These are phyloP conservation scores for Pangasius djambal DNA, from an alignment of 2,797 vertebrate genomes.

Conservation along the genomic window DNA sequence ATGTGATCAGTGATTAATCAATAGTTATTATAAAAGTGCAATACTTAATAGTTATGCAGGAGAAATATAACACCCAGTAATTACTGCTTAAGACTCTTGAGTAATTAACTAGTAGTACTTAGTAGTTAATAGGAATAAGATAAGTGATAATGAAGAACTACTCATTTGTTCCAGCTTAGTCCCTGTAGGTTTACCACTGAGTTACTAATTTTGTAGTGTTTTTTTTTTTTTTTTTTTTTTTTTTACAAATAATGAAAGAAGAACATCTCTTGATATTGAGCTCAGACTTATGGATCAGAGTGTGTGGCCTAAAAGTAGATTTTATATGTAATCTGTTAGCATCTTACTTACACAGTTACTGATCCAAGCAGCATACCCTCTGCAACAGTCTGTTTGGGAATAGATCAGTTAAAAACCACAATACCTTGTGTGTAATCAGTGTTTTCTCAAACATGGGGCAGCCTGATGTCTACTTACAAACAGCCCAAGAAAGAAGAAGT, in stretches of 20 bases:
- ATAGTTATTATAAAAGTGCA: not conserved
- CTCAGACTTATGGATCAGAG: not conserved
- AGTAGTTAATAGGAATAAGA: not conserved
- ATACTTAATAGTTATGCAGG: not conserved
- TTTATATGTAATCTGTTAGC: not conserved
- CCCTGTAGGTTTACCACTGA: not conserved
- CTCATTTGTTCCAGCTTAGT: not conserved
- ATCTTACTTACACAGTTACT: slow-evolving; percentile 75
- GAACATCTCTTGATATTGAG: not conserved
- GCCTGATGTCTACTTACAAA: slow-evolving; percentile 81
- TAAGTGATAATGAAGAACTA: not conserved
- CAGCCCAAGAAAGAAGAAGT: slow-evolving; percentile 81
- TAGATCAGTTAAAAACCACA: slow-evolving; percentile 13
- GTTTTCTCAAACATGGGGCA: not conserved
- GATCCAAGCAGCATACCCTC: slow-evolving; percentile 82
- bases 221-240: not conserved
- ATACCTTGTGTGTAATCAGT: not conserved
- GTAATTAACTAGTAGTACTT: not conserved
- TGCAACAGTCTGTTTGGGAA: slow-evolving; percentile 70
- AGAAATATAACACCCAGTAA: not conserved
- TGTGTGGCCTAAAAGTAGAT: not conserved
- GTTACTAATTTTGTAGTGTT: not conserved
- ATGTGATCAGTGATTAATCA: not conserved
- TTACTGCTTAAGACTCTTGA: not conserved
- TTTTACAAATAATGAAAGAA: not conserved